A percentile compares a stretch with the other conserved stretches of the same genome.
These are phyloP conservation scores for Eurytoma adleriae DNA, from an alignment of 2,888 invertebrate genomes.

Conservation along the genomic window DNA sequence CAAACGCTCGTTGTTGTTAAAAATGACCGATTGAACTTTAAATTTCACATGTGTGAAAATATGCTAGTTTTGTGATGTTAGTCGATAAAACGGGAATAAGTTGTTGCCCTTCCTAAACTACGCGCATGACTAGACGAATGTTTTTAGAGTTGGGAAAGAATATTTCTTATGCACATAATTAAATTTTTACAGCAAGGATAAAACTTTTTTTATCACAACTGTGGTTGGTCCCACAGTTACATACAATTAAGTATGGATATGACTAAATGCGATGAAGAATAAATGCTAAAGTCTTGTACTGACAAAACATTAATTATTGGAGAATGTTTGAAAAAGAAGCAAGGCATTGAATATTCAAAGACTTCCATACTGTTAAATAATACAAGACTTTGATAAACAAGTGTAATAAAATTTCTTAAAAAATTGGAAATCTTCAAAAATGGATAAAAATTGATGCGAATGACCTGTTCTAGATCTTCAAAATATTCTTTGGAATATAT, in stretches of 20 bases:
- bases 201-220: constrained; percentile 41
- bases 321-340: constrained; percentile 17
- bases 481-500: constrained; percentile 7
- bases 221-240: constrained; percentile 24
- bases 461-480: constrained; percentile 3
- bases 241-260: constrained; percentile 23
- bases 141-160: constrained; percentile 28
- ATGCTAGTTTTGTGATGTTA: constrained; percentile 39
- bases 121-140: constrained; percentile 17
- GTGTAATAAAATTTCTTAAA: constrained; percentile 7
- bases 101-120: constrained; percentile 4
- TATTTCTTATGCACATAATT: constrained; percentile 22
- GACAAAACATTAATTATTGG: constrained; percentile 23
- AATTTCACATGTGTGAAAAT: constrained; percentile 25
- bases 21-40: constrained; percentile 27
- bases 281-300: neutral
- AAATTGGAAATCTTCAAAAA: neutral
- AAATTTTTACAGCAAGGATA: constrained; percentile 41
- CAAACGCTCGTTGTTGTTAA: constrained; percentile 14
- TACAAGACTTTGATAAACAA: constrained; percentile 18
- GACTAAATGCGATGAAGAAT: constrained; percentile 13
- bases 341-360: constrained; percentile 7
- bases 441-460: constrained; percentile 38
- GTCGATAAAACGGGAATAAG: constrained; percentile 28
- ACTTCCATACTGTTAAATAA: constrained; percentile 29